Evolutionary conservation across 1,140 invertebrate genomes (phyloP).

Genomic region (Bombus affinis): DNA sequence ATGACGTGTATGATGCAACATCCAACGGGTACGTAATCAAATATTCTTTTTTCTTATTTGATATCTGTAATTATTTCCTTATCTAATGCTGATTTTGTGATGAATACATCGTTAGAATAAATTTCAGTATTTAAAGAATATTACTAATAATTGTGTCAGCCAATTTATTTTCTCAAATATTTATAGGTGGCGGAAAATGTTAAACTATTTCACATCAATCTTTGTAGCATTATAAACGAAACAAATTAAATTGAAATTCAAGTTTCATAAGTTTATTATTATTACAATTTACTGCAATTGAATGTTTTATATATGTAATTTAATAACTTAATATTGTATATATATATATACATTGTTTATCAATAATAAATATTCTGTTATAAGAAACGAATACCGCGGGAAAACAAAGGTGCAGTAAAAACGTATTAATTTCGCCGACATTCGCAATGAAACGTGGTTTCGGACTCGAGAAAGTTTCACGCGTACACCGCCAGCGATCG

Average conservation of each 20-base stretch:
- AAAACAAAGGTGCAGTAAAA: not conserved
- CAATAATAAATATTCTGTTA: not conserved
- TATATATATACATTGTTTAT: not conserved
- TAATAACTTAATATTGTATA: no score
- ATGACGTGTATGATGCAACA: conserved; percentile 72
- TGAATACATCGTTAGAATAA: not conserved
- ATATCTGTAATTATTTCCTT: not conserved
- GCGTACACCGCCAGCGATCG: not conserved
- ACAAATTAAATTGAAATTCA: no score
- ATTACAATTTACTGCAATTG: no score
- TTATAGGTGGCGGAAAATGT: no score
- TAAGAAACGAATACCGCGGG: not conserved
- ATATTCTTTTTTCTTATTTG: not conserved
- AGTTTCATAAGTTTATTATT: no score
- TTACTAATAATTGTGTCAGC: no score
- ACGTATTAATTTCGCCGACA: not conserved
- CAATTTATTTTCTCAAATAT: no score
- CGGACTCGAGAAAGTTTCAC: conserved; percentile 18
- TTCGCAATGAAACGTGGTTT: not conserved
- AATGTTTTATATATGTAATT: no score
- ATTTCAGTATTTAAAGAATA: no score
- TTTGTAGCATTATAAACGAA: no score
- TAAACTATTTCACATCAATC: no score
- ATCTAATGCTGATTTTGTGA: not conserved
- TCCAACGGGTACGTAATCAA: conserved; percentile 67